Evolutionary conservation across 1,140 invertebrate genomes (phyloP), one percentile per base, ranked within the genome.

Genomic region (Scaptodrosophila lebanonensis): DNA sequence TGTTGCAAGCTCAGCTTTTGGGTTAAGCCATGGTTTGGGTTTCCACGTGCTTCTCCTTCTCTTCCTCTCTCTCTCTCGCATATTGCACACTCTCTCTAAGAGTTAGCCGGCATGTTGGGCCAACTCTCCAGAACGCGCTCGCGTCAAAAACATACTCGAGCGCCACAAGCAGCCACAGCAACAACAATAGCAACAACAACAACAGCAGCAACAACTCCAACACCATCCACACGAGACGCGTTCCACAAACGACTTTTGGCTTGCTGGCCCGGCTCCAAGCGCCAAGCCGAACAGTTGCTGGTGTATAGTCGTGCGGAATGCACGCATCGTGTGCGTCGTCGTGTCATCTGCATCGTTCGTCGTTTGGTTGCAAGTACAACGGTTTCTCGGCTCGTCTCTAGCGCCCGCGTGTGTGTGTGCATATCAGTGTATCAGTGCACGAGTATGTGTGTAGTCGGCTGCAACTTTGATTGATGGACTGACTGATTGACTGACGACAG

Each of bases 401-500:
- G 22, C 8, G 22, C 8, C 22, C 8, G 22, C 8, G 8, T 8
- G 22, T 25, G 22, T 8, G 22, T 25, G 22, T 25, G 22, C 22
- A 3, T 25, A 8, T 8, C n/a, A n/a, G 22, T 25, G 22, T 25
- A 25, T 4, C 22, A 4, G 3, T 25, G 22, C 22, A 8, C 22
- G 22, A 4, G 22, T 25, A 8, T 25, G 22, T 25, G 22, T 70
- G 59, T 64, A 64, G 63, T 70, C 58, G 65, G 73, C 58, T 38
- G 49, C 47, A 49, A 39, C 30, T 56, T 62, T 75, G 73, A 82
- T 77, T 77, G 75, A 77, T 72, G 73, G 52, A 68, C 70, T 61
- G 44, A 29, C 16, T 12, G 17, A 20, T 27, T 9, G 45, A 57
- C 9, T 33, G 17, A 51, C 15, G 15, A 25, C 22, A 4, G 22